Evolutionary conservation across 2,888 invertebrate species (phyloP).

Genomic region (Campoplex nolae): DNA sequence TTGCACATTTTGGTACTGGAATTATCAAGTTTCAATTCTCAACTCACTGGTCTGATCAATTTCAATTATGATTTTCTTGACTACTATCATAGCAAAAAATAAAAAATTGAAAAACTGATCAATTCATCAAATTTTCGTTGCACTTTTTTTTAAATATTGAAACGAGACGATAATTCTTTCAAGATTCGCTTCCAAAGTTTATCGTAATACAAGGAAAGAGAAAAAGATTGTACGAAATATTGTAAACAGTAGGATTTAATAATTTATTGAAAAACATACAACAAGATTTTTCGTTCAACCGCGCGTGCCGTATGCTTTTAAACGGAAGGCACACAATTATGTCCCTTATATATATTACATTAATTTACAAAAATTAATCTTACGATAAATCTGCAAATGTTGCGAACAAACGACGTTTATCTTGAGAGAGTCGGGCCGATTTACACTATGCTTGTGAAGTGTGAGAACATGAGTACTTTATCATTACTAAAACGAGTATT

Average conservation of each 20-base stretch:
- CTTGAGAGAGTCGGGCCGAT: slow-evolving; percentile 41
- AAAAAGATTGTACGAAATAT: slow-evolving; percentile 7
- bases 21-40: not conserved
- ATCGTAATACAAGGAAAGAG: not conserved
- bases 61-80: not conserved
- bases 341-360: slow-evolving; percentile 77
- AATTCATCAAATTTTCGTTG: not conserved
- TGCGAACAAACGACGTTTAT: slow-evolving; percentile 61
- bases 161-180: not conserved
- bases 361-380: slow-evolving; percentile 81
- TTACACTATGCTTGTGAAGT: slow-evolving; percentile 61
- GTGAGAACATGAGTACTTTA: slow-evolving; percentile 62
- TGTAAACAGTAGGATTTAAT: slow-evolving; percentile 74
- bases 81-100: not conserved
- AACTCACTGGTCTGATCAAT: not conserved
- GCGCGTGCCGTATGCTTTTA: slow-evolving; percentile 77
- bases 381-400: slow-evolving; percentile 70
- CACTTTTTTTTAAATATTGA: not conserved
- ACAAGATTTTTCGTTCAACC: slow-evolving; percentile 81
- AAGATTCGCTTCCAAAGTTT: not conserved
- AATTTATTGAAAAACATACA: slow-evolving; percentile 84
- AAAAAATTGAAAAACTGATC: not conserved
- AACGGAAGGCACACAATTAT: slow-evolving; percentile 83
- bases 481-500: slow-evolving; percentile 10
- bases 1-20: not conserved